These are phyloP conservation scores for Barbus barbus DNA, from an alignment of 2,113 vertebrate genomes.

Conservation along the genomic window DNA sequence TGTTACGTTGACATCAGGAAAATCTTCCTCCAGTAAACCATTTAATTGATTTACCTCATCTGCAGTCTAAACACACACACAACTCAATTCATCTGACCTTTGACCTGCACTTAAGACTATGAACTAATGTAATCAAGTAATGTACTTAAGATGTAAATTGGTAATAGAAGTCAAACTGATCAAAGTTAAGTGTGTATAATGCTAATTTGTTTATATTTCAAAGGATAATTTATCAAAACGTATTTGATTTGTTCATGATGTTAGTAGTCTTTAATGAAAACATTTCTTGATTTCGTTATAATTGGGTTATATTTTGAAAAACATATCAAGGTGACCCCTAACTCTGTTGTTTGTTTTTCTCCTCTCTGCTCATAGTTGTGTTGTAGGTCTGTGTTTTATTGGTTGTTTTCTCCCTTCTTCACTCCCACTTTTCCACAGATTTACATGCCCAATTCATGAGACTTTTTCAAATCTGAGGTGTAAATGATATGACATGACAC, in stretches of 20 bases:
- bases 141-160: too few species aligned
- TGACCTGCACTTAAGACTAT: neutral
- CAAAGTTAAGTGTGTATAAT: neutral
- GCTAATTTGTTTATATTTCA: neutral
- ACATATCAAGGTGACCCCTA: neutral
- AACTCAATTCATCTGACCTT: neutral
- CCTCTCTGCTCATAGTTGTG: neutral
- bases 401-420: neutral
- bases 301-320: neutral
- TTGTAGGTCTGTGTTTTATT: neutral
- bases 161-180: too few species aligned
- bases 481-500: too few species aligned
- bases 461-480: conserved; percentile 5
- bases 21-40: conserved; percentile 67
- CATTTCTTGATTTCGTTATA: neutral
- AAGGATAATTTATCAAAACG: neutral
- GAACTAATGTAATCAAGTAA: too few species aligned
- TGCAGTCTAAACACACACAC: conserved; percentile 70
- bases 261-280: neutral
- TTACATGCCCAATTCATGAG: neutral
- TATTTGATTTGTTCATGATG: neutral
- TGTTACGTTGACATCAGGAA: neutral
- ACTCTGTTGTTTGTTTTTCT: neutral
- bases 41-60: conserved; percentile 79
- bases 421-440: neutral